Evolutionary conservation across 1,140 invertebrate genomes (phyloP), one percentile per base, ranked within the genome.

Genomic region (roundworm (Caenorhabditis elegans)): DNA sequence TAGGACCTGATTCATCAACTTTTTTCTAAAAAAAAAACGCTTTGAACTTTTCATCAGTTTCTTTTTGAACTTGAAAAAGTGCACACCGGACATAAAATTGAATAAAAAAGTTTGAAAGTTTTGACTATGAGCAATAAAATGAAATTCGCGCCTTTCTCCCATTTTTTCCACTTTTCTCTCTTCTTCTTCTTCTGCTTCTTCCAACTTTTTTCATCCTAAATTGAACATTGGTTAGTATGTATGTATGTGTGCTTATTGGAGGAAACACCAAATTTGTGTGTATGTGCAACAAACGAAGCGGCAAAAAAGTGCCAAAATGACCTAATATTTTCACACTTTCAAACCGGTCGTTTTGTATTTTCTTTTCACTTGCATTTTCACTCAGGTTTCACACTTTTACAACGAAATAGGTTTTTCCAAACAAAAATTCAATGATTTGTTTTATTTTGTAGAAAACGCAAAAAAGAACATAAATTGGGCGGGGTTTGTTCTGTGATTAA

Each of bases 281-380:
- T n/a, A 36, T 51, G 22, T 43, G 70, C n/a, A 51, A 47, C 51
- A 51, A 76, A 28, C 39, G 49, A 87, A 81, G 47, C 80, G 36
- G 43, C 43, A 70, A 80, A 82, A n/a, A 79, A 75, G 83, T 49
- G 75, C 39, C 36, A 76, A 19, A 39, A 83, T 53, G 85, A 34
- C 65, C 48, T 24, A 79, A 82, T 49, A 24, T 49, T 55, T 53
- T 82, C 43, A 46, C 53, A 46, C 31, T 80, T 82, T 55, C 22
- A 49, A 10, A 26, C 13, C 55, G 22, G 34, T 51, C 76, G 43
- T 34, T 53, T 19, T 48, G 17, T 8, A 8, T 31, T n/a, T 6
- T 31, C 15, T 24, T 49, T 53, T 51, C 55, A 17, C 10, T 49
- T 75, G n/a, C n/a, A n/a, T n/a, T n/a, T n/a, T n/a, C n/a, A n/a